Percentiles rank a stretch among this genome's conserved stretches.
These are phyloP conservation scores for Cheiracanthium punctorium DNA, from an alignment of 2,888 invertebrate species.

Conservation along the genomic window DNA sequence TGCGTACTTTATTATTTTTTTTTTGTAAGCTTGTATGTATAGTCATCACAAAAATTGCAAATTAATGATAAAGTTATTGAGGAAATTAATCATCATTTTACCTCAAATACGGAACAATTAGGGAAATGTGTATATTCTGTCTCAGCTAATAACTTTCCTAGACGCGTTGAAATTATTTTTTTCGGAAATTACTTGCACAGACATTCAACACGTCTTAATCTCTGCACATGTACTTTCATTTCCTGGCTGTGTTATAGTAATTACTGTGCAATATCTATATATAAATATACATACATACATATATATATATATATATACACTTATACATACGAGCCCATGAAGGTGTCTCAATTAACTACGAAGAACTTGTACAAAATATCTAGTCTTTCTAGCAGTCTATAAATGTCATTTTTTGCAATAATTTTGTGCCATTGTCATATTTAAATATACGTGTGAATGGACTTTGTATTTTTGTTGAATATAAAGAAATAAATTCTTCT, in stretches of 20 bases:
- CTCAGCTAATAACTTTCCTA: no score
- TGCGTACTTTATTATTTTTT: no score
- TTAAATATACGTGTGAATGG: constrained; percentile 68
- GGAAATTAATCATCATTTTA: no score
- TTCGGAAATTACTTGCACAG: no score
- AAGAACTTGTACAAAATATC: constrained; percentile 57
- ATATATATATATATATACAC: no score
- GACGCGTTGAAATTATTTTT: no score
- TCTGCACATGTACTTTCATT: background rate
- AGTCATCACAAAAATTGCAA: no score
- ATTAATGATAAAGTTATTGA: no score
- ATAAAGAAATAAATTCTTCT: constrained; percentile 69
- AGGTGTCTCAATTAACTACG: constrained; percentile 33
- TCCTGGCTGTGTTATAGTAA: constrained; percentile 39
- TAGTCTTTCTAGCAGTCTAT: constrained; percentile 62
- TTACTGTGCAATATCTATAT: constrained; percentile 50
- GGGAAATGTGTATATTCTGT: no score
- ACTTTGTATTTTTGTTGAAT: constrained; percentile 71
- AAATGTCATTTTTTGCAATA: constrained; percentile 66
- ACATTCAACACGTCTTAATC: background rate
- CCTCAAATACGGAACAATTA: no score
- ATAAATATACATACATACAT: no score
- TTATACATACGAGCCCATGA: background rate
- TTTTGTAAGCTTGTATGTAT: no score
- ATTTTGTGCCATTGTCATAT: constrained; percentile 69